Percentiles rank a stretch among this genome's conserved stretches.
Conservation (phyloP, 2,888 invertebrate species). For the Pediacus dermestoides region DNA sequence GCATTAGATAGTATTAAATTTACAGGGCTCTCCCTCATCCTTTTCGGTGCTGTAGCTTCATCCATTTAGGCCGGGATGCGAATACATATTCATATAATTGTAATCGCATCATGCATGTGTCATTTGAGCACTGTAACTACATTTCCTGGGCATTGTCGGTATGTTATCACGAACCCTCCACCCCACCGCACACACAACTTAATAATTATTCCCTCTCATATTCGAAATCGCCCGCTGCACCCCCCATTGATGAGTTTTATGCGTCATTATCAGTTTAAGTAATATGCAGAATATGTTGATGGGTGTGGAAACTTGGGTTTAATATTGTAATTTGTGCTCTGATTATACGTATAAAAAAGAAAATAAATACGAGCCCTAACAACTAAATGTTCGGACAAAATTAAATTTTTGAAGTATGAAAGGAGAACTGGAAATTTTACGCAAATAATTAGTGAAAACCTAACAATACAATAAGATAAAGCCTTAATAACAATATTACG, state of each 20-base stretch:
- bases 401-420: too few relatives aligned
- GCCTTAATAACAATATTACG: too few relatives aligned
- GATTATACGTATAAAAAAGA: too few relatives aligned
- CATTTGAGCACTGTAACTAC: slow-evolving; percentile 48
- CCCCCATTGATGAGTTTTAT: slow-evolving; percentile 14
- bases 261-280: slow-evolving; percentile 30
- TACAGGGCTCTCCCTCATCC: slow-evolving; percentile 16
- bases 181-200: slow-evolving; percentile 22
- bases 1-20: slow-evolving; percentile 32
- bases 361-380: too few relatives aligned
- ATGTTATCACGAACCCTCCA: slow-evolving; percentile 40
- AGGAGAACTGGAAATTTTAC: too few relatives aligned
- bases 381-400: too few relatives aligned
- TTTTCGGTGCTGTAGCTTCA: slow-evolving; percentile 3
- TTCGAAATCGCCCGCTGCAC: slow-evolving; percentile 11
- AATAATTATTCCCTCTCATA: slow-evolving; percentile 24
- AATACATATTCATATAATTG: slow-evolving; percentile 49
- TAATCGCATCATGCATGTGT: slow-evolving; percentile 50
- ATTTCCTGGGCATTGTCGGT: slow-evolving; percentile 49
- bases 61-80: slow-evolving; percentile 17
- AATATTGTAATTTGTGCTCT: too few relatives aligned
- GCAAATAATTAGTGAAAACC: too few relatives aligned
- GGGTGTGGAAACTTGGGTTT: not conserved
- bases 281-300: not conserved
- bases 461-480: too few relatives aligned